These are phyloP conservation scores for Eudemis profundana DNA, from an alignment of 2,888 invertebrate species.

Conservation along the genomic window DNA sequence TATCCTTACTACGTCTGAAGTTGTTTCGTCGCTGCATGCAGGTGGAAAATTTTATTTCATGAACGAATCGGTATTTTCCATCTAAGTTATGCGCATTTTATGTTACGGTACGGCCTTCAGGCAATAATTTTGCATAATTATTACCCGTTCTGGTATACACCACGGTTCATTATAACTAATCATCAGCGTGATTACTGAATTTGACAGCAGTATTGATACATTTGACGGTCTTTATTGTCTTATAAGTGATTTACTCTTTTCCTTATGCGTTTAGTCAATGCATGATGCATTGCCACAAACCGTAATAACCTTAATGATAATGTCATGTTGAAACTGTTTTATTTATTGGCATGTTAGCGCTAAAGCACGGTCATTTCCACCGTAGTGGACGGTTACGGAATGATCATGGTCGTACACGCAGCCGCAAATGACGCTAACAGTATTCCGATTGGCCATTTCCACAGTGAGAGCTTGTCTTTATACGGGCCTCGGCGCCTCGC, in stretches of 20 bases:
- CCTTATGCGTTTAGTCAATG: conserved; percentile 17
- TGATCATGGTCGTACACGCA: conserved; percentile 37
- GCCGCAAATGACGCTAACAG: conserved; percentile 42
- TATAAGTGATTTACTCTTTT: conserved; percentile 26
- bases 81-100: conserved; percentile 7
- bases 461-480: conserved; percentile 42
- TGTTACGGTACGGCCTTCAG: conserved; percentile 5
- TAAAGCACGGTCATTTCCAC: conserved; percentile 35
- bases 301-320: conserved; percentile 37
- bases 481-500: conserved; percentile 43
- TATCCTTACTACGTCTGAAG: background rate
- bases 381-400: conserved; percentile 36
- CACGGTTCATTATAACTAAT: conserved; percentile 5
- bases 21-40: background rate
- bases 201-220: background rate
- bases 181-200: conserved; percentile 1
- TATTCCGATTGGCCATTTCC: conserved; percentile 43
- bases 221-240: background rate
- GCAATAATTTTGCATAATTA: conserved; percentile 10
- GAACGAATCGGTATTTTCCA: conserved; percentile 18
- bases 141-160: conserved; percentile 4
- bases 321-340: conserved; percentile 42
- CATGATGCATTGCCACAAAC: conserved; percentile 19
- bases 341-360: conserved; percentile 37
- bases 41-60: background rate